Percentiles rank a stretch among this genome's conserved stretches.
phyloP scores from a whole-genome alignment of 2,113 vertebrate species.

The Nicator chloris region DNA sequence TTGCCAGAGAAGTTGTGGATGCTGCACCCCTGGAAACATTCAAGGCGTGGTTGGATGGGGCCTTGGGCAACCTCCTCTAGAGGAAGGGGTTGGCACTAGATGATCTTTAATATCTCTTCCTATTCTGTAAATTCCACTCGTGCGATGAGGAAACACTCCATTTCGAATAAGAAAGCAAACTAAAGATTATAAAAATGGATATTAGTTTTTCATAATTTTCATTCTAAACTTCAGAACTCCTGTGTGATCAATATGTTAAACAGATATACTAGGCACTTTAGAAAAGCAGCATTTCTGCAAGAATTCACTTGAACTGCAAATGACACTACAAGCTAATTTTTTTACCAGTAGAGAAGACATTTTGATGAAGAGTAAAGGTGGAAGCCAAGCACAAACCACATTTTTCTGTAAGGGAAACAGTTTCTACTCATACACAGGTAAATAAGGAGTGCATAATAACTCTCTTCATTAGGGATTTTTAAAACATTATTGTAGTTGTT shows the following conservation, averaged over 20 bases:
- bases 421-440: not conserved
- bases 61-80: not conserved
- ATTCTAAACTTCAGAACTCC: not conserved
- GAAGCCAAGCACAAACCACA: not conserved
- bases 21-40: not conserved
- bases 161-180: not conserved
- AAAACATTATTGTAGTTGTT: not conserved
- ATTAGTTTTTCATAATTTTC: not conserved
- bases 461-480: not conserved
- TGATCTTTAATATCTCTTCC: not conserved
- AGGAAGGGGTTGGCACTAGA: not conserved
- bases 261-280: not conserved
- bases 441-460: not conserved
- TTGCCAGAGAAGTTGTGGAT: not conserved
- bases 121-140: not conserved
- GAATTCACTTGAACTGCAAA: conserved; percentile 17
- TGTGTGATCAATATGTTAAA: not conserved
- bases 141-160: not conserved
- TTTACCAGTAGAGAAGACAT: not conserved
- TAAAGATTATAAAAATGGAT: not conserved
- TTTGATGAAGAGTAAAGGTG: not conserved
- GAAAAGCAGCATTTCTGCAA: not conserved
- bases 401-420: not conserved
- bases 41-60: not conserved
- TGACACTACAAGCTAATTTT: not conserved